Conservation (phyloP, 2,888 invertebrate species). For the Mythimna lalbum region DNA sequence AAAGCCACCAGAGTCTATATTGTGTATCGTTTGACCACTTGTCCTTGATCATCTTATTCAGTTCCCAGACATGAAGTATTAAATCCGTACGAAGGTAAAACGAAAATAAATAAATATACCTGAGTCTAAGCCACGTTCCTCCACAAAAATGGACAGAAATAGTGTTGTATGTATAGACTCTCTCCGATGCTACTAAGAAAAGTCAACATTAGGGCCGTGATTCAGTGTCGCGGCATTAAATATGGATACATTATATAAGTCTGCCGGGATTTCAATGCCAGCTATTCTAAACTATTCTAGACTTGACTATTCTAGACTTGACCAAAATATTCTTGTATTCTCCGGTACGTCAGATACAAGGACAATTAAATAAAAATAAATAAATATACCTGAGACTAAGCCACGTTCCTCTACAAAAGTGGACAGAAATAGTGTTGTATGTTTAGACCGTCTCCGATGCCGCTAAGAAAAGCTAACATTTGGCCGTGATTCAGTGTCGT, state of each 20-base stretch:
- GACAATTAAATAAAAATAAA: background rate
- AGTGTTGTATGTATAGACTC: background rate
- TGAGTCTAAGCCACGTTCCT: background rate
- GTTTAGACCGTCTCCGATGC: background rate
- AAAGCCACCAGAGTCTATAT: background rate
- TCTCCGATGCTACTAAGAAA: background rate
- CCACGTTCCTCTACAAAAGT: background rate
- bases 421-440: constrained; percentile 1
- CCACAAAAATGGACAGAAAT: background rate
- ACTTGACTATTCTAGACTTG: too few relatives aligned
- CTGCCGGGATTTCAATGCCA: constrained; percentile 7
- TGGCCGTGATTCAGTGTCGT: background rate
- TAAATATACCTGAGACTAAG: background rate
- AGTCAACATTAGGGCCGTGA: background rate
- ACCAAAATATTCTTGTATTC: constrained; percentile 5
- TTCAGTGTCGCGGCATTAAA: constrained; percentile 16
- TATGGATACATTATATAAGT: constrained; percentile 25
- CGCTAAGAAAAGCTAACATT: constrained; percentile 1
- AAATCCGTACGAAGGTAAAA: too few relatives aligned
- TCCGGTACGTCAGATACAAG: background rate
- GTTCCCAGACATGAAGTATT: background rate
- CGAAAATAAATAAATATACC: background rate
- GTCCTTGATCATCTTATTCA: background rate
- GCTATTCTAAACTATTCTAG: constrained; percentile 28
- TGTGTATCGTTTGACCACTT: background rate